Evolutionary conservation across 2,113 vertebrate genomes (phyloP), one percentile per base, ranked within the genome.

Genomic region (Coracopsis vasa): DNA sequence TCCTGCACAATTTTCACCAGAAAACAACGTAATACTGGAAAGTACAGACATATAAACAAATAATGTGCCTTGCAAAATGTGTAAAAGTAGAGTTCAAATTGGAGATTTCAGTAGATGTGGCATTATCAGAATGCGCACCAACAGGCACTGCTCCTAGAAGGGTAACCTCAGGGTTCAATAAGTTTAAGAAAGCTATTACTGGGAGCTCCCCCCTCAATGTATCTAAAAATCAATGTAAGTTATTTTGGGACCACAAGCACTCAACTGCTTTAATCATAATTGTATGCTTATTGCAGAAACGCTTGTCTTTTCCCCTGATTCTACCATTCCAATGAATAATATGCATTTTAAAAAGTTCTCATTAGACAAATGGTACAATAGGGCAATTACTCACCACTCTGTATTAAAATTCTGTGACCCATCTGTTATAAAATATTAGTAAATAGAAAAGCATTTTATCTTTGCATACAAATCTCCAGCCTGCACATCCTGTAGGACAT

Each of bases 301-400:
- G 31, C 72, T 79, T 69, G 25, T 86, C 39, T 93, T 95, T 88
- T 94, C 91, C 74, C 80, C 44, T 72, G 83, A 28, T 84, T 37
- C 70, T 81, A 44, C 84, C 53, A 29, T 53, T 81, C 65, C 65
- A 61, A 44, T 86, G 92, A 88, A 69, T 87, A 94, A 60, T 53
- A 53, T 0, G 0, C 62, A 73, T 80, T 96, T 93, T 5, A 51
- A 92, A 86, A 92, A 84, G 58, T 58, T 94, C 77, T 92, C 88
- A 80, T 96, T 91, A 94, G 91, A 85, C 80, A 94, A 77, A 89
- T 72, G 81, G 75, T 71, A 56, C 69, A 94, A 75, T 15, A 75
- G 73, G 80, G 56, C 83, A 91, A 42, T 91, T 96, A 75, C 67
- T 94, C 91, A 85, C 75, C 17, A 18, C 80, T 94, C 69, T 77